These are phyloP conservation scores for Drosophila setifemur DNA, from an alignment of 1,140 invertebrate genomes.

Conservation along the genomic window DNA sequence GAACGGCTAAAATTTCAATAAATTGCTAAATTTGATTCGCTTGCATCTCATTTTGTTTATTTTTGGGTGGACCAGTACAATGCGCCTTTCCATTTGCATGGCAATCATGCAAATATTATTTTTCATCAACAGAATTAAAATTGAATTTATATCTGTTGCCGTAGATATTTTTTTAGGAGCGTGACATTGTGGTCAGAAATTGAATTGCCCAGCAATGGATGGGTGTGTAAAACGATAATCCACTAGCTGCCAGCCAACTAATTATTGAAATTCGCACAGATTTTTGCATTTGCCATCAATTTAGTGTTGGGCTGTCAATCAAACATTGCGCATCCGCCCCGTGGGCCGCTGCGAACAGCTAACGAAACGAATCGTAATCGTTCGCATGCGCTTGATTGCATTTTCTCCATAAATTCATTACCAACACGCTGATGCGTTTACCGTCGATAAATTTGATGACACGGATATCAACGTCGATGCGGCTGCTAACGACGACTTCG, in stretches of 20 bases:
- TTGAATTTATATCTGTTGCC: slow-evolving; percentile 36
- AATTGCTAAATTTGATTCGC: slow-evolving; percentile 54
- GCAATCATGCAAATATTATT: slow-evolving; percentile 57
- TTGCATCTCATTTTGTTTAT: slow-evolving; percentile 22
- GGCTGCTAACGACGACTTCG: slow-evolving; percentile 38
- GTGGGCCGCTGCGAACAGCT: slow-evolving; percentile 11
- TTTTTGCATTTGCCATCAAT: slow-evolving; percentile 30
- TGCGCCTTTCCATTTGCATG: background rate
- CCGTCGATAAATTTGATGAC: slow-evolving; percentile 53
- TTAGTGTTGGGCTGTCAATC: slow-evolving; percentile 24
- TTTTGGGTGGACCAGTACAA: background rate
- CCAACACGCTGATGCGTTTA: slow-evolving; percentile 65
- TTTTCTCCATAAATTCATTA: slow-evolving; percentile 68
- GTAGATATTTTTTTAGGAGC: slow-evolving; percentile 12
- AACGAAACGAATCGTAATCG: slow-evolving; percentile 44
- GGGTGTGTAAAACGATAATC: slow-evolving; percentile 16
- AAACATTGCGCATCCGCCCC: slow-evolving; percentile 26
- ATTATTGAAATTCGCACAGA: slow-evolving; percentile 61
- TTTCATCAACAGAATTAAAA: slow-evolving; percentile 64
- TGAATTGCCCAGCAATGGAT: slow-evolving; percentile 12
- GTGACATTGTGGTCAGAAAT: slow-evolving; percentile 50
- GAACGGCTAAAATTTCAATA: slow-evolving; percentile 48
- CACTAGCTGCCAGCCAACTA: slow-evolving; percentile 46
- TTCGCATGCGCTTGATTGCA: slow-evolving; percentile 68
- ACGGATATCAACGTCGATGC: slow-evolving; percentile 29